Conservation (phyloP, 2,888 invertebrate species). For the Napeogenes inachia region DNA sequence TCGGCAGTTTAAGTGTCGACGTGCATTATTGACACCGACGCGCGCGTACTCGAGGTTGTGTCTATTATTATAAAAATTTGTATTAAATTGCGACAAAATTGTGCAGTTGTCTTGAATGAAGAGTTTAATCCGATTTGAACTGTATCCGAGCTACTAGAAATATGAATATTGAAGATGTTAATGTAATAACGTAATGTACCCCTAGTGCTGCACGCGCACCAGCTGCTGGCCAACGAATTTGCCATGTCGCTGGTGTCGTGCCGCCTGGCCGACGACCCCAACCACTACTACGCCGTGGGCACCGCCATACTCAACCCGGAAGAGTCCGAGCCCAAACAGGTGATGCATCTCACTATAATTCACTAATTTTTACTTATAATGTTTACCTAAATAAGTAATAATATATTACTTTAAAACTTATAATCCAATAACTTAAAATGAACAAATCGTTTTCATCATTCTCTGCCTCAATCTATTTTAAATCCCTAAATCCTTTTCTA, state of each 20-base stretch:
- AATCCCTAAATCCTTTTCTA: neutral
- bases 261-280: slow-evolving; percentile 92
- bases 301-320: slow-evolving; percentile 96
- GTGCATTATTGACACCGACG: slow-evolving; percentile 73
- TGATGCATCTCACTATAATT: slow-evolving; percentile 25
- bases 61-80: too few species aligned
- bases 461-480: neutral
- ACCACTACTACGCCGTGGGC: slow-evolving; percentile 95
- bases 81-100: too few species aligned
- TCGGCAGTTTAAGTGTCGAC: neutral
- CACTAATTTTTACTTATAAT: neutral
- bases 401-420: too few species aligned
- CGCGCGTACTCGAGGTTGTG: slow-evolving; percentile 41
- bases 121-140: too few species aligned
- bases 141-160: too few species aligned
- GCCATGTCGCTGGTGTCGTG: slow-evolving; percentile 94
- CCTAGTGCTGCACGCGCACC: slow-evolving; percentile 93
- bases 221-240: slow-evolving; percentile 93
- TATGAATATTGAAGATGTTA: too few species aligned
- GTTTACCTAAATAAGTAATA: too few species aligned
- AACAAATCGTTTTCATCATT: too few species aligned
- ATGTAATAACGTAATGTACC: slow-evolving; percentile 3
- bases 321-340: slow-evolving; percentile 95
- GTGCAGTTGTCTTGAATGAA: too few species aligned
- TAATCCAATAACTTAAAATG: too few species aligned